Evolutionary conservation across 2,113 vertebrate species (phyloP).

Genomic region (Atherinomorus stipes): DNA sequence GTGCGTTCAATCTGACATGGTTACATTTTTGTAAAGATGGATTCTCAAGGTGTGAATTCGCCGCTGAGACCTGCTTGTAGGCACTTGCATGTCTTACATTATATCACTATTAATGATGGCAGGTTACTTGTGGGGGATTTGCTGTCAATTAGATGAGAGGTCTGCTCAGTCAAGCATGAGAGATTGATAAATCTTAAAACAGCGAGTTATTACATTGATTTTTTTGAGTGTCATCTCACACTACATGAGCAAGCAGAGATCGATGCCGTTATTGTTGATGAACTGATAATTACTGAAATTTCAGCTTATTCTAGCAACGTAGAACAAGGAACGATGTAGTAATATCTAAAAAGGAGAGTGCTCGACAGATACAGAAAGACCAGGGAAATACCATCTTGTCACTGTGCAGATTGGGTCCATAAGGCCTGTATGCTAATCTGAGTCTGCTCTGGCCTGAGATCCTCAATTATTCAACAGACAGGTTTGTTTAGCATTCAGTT

Average conservation of each 20-base stretch:
- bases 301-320: constrained; percentile 2
- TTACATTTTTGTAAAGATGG: constrained; percentile 47
- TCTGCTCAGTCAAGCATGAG: constrained; percentile 6
- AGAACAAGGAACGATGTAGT: constrained; percentile 22
- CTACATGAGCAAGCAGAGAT: not conserved
- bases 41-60: constrained; percentile 24
- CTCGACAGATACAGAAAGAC: constrained; percentile 22
- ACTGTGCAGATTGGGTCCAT: constrained; percentile 79
- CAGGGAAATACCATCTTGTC: constrained; percentile 54
- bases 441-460: constrained; percentile 70
- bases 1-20: constrained; percentile 36
- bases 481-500: constrained; percentile 84
- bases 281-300: constrained; percentile 14
- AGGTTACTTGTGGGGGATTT: constrained; percentile 7
- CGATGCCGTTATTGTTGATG: not conserved
- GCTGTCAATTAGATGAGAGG: not conserved
- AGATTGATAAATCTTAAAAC: constrained; percentile 24
- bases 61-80: constrained; percentile 20
- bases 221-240: not conserved
- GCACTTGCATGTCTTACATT: constrained; percentile 9
- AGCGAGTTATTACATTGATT: constrained; percentile 17
- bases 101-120: constrained; percentile 19
- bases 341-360: constrained; percentile 31
- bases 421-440: constrained; percentile 81
- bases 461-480: constrained; percentile 84